Evolutionary conservation across 2,797 vertebrate genomes (phyloP).

Genomic region (Manis javanica): DNA sequence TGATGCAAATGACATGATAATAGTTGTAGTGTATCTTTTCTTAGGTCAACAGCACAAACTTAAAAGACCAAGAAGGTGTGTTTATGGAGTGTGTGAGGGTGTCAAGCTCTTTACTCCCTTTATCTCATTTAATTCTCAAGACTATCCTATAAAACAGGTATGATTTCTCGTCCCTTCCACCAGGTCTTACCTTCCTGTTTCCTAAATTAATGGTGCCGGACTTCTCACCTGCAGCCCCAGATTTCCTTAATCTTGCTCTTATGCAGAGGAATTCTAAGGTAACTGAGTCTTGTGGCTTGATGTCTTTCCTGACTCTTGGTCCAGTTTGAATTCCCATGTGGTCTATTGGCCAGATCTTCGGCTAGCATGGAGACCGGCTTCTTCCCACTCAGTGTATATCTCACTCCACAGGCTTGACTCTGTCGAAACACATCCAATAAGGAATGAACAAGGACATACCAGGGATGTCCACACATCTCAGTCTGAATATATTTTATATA

Average conservation of each 20-base stretch:
- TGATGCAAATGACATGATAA: background rate
- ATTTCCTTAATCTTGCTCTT: background rate
- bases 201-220: background rate
- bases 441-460: background rate
- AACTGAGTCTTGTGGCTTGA: no score
- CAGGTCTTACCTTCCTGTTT: fast-evolving
- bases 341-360: background rate
- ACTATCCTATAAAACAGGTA: background rate
- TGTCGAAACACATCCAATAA: background rate
- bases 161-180: background rate
- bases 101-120: background rate
- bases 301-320: background rate
- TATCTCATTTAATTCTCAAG: background rate
- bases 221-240: background rate
- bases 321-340: background rate
- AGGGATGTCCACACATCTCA: background rate
- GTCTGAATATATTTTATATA: background rate
- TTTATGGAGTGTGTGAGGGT: background rate
- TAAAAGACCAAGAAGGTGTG: background rate
- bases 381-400: background rate
- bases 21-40: background rate
- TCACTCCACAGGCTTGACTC: background rate
- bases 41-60: background rate
- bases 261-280: background rate
- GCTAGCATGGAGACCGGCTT: background rate